Conservation (phyloP, 2,888 invertebrate genomes). For the Masnerella sp. region DNA sequence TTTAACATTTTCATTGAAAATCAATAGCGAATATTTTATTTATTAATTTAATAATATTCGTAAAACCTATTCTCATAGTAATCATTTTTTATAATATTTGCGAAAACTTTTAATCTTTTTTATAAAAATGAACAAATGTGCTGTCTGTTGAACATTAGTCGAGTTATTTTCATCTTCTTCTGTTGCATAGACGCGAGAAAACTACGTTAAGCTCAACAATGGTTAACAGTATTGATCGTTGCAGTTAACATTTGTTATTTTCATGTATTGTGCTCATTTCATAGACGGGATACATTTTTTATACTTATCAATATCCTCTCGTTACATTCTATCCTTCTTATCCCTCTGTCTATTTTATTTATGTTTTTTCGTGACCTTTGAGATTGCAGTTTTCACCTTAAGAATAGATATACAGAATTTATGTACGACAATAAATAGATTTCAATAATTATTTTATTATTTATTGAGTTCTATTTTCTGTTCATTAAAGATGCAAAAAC, state of each 20-base stretch:
- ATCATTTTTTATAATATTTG: background rate
- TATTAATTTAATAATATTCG: no score
- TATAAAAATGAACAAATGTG: slow-evolving; percentile 3
- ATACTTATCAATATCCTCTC: slow-evolving; percentile 9
- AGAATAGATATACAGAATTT: no score
- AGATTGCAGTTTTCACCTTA: background rate
- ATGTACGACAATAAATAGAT: no score
- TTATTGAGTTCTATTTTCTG: background rate
- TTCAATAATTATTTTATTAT: no score
- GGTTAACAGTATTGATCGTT: slow-evolving; percentile 41
- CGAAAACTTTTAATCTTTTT: slow-evolving; percentile 4
- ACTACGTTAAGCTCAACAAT: slow-evolving; percentile 27
- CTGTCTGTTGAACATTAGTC: background rate
- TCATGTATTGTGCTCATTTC: slow-evolving; percentile 18
- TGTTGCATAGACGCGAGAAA: background rate
- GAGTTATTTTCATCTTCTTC: slow-evolving; percentile 12
- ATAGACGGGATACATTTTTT: slow-evolving; percentile 35
- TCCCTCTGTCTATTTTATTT: background rate
- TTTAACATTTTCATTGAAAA: slow-evolving; percentile 13
- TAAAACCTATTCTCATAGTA: no score
- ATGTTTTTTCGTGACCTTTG: background rate
- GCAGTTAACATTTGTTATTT: slow-evolving; percentile 47
- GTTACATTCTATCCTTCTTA: slow-evolving; percentile 9
- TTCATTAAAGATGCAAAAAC: background rate
- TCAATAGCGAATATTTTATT: slow-evolving; percentile 20